Base-by-base conservation (phyloP, 2,888 invertebrate genomes). In the Keiferia lycopersicella region DNA sequence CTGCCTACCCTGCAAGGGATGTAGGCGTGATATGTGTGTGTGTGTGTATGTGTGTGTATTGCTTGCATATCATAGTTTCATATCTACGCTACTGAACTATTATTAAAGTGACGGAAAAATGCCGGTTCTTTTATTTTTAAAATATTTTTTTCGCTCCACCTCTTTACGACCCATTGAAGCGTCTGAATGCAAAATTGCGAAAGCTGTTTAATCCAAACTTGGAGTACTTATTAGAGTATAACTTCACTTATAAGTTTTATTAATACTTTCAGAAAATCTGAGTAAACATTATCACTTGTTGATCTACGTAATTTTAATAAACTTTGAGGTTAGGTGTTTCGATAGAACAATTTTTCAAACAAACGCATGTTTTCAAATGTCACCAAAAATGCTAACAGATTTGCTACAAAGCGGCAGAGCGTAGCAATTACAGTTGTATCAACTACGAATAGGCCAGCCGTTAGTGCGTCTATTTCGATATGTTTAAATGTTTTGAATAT, bases 381-480 rank as follows among this genome's bases (percentile, higher is more conserved):
- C 6, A 34, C 8, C 10, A 7, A 48, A 53, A 12, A 53, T 14
- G 12, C 20, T 14, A 22, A 53, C 12, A 8, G 7, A 22, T 11
- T 11, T 20, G 12, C 12, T 18, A 12, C 51, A 22, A 51, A 4
- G 18, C 16, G 48, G 16, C 48, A 48, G 18, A 22, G 51, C 51
- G 22, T 22, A 53, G 22, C 51, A 53, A 53, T 53, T 53, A 53
- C 26, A n/a, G n/a, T n/a, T n/a, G n/a, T 53, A 53, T 26, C 26
- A 22, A 53, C 51, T 22, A 22, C 51, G 51, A 53, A 22, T 14
- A 11, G 12, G 26, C 26, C 22, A 53, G 8, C 14, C 51, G 22
- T 53, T 26, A 53, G 22, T 26, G 12, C 11, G 41, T 48, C 26
- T 26, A 45, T 45, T 45, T n/a, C n/a, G 34, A 34, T 8, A 34